Evolutionary conservation across 2,888 invertebrate species (phyloP), one percentile per base, ranked within the genome.

Genomic region (Drosophila recens): DNA sequence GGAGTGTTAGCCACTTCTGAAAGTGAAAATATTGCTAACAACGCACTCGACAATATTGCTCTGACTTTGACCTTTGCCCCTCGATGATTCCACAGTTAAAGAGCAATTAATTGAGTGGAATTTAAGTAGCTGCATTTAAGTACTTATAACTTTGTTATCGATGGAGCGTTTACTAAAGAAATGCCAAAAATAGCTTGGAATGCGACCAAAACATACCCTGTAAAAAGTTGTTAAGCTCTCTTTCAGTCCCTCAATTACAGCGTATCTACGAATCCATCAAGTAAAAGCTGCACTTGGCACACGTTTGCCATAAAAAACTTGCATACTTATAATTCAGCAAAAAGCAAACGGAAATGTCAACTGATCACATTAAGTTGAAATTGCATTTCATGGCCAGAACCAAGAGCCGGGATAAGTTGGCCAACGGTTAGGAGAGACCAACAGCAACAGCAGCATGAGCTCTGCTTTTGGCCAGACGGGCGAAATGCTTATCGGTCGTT

Each of bases 331-430:
- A 36, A 36, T 33, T 38, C 48, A 20, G 27, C 42, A 36, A 49
- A 59, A 45, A 54, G 40, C 68, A 49, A 63, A 61, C 51, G 61
- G 48, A 82, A 76, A 88, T 88, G 89, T 80, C 89, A 83, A 73
- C 78, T 78, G 87, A 88, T 88, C 84, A 66, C 78, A 84, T 88
- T 84, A 78, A 83, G 69, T 40, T 80, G 56, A 73, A 89, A 89
- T 80, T 88, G 67, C 89, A 88, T 80, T 80, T 78, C 56, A 77
- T 66, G 58, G 58, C 53, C 65, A 49, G 45, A 20, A 54, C 30
- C 43, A 49, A 17, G 59, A 49, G 20, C 8, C 34, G 4, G 20
- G 36, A 36, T 20, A 36, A 33, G 34, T 51, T 36, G 36, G 51
- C 36, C 51, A 36, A 36, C 38, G 17, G 27, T 48, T 30, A 15